These are phyloP conservation scores for Heliconius cydno DNA, from an alignment of 2,888 invertebrate species.

Conservation along the genomic window DNA sequence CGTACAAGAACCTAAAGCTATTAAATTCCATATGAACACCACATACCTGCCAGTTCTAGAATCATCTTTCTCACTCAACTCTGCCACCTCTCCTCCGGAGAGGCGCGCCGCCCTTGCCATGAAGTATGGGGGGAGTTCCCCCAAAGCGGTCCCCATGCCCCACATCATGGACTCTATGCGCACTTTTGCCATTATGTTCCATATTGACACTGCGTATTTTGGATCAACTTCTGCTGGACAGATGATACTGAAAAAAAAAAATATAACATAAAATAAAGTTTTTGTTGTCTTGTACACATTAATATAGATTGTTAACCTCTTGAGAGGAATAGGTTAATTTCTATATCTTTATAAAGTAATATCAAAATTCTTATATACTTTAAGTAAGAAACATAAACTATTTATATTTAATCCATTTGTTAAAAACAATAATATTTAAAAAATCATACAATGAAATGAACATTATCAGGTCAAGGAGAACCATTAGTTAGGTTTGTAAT, in stretches of 20 bases:
- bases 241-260: conserved; percentile 88
- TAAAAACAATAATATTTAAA: background rate
- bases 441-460: background rate
- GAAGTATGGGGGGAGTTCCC: conserved; percentile 99
- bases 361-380: no score
- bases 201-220: conserved; percentile 88
- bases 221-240: conserved; percentile 91
- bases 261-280: background rate
- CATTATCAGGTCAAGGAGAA: background rate
- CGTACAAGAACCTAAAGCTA: background rate
- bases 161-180: conserved; percentile 98
- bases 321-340: background rate
- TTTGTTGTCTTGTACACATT: no score
- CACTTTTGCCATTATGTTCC: conserved; percentile 97
- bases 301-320: no score
- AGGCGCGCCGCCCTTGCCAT: conserved; percentile 98
- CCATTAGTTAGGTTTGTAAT: background rate
- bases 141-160: conserved; percentile 99
- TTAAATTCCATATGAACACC: background rate
- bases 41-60: conserved; percentile 61
- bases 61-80: conserved; percentile 62
- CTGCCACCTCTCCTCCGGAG: conserved; percentile 75
- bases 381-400: no score
- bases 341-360: background rate
- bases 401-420: background rate